Conservation (phyloP, 2,888 invertebrate species). For the Hydropsyche betteni region DNA sequence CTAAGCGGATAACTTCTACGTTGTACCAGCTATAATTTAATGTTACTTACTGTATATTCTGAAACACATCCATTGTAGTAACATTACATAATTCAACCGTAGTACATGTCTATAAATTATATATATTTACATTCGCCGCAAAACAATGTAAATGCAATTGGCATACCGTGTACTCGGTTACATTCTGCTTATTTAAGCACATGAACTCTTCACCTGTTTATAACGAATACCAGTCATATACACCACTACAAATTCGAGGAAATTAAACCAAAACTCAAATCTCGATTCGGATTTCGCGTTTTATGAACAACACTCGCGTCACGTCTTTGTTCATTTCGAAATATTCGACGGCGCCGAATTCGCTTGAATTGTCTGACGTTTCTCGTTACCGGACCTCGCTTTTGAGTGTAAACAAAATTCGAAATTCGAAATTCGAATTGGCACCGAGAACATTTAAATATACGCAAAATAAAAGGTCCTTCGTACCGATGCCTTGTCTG, state of each 20-base stretch:
- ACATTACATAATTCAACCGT: too few relatives aligned
- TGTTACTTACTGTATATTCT: too few relatives aligned
- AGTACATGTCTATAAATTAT: too few relatives aligned
- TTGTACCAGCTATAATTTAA: too few relatives aligned
- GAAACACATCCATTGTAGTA: too few relatives aligned
- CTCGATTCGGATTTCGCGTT: too few relatives aligned
- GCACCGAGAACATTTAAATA: conserved; percentile 3
- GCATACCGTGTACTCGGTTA: too few relatives aligned
- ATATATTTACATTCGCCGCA: too few relatives aligned
- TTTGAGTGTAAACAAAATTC: background rate
- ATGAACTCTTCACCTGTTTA: background rate
- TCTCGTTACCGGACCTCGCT: background rate
- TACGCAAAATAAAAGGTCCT: background rate
- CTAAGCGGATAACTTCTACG: too few relatives aligned
- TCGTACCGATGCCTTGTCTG: background rate
- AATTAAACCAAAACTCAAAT: too few relatives aligned
- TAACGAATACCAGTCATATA: background rate
- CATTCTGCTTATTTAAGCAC: too few relatives aligned
- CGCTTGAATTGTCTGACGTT: conserved; percentile 7
- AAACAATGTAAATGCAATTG: too few relatives aligned
- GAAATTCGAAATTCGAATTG: background rate
- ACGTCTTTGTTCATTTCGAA: background rate
- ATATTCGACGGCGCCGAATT: background rate
- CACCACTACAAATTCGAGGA: background rate
- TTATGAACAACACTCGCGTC: background rate